Evolutionary conservation across 64 coral and sea anemone genomes (phyloP), one percentile per base, ranked within the genome.

Genomic region (Anthopleura sola): DNA sequence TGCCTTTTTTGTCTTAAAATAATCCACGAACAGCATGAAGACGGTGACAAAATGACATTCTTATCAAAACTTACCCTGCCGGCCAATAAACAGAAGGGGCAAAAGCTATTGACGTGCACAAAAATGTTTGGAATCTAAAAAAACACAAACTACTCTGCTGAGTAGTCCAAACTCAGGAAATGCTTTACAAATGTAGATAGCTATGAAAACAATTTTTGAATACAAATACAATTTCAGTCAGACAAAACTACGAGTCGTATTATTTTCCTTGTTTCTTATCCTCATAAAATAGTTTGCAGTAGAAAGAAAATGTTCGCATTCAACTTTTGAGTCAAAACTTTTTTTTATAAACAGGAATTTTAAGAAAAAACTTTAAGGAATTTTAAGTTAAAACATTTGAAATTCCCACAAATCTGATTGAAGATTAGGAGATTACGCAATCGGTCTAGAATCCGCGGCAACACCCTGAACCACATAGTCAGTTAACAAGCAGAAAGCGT

Each of bases 151-250:
- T 29, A 71, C 66, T 71, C 34, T 71, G 24, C 15, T 71, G 29
- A 71, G 26, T 71, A 71, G 66, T 33, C 28, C 26, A 71, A 71
- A 71, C 29, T 71, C 66, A 71, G 66, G 66, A 71, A 71, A 32
- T 71, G 66, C 66, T 32, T 71, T 34, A 71, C 66, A 71, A 71
- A 71, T 34, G 31, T 71, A 71, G 14, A 71, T 71, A 33, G 28
- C n/a, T 31, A 34, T 32, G 29, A 71, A 32, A 71, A 71, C 66
- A 34, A 10, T 31, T 15, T 71, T 71, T 12, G 14, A 34, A 32
- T 71, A 32, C n/a, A 15, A 26, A 23, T 26, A n/a, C 2, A n/a
- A 9, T 62, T 62, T 62, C n/a, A n/a, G 21, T n/a, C 11, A 53
- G 14, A 17, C 50, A 53, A 7, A 13, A 7, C 50, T 12, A 6